phyloP scores from a whole-genome alignment of 2,797 vertebrate genomes.

The Peromyscus melanophrys region DNA sequence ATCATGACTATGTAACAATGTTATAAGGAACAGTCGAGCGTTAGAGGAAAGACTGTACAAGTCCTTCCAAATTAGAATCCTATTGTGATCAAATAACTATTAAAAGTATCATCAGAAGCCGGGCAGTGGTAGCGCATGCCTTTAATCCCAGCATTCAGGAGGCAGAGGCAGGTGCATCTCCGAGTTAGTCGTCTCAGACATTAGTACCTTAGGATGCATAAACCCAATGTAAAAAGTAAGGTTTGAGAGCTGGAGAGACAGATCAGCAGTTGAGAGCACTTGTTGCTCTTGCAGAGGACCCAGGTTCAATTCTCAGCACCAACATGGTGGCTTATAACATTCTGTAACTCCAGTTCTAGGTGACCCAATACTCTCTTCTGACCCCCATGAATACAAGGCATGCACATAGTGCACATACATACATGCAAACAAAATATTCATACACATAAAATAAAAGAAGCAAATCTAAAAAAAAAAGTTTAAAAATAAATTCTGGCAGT shows the following conservation, averaged over 20 bases:
- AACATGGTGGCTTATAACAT: not conserved
- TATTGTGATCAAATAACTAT: slow-evolving; percentile 40
- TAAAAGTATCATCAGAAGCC: slow-evolving; percentile 36
- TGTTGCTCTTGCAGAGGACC: not conserved
- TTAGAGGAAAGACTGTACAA: not conserved
- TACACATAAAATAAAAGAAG: not conserved
- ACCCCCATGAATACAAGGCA: not conserved
- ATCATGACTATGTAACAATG: slow-evolving; percentile 5
- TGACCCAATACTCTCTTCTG: not conserved
- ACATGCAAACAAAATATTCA: not conserved
- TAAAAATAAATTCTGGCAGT: not conserved
- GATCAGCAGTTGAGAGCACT: not conserved
- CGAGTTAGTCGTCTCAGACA: not conserved
- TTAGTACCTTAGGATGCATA: not conserved
- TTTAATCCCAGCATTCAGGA: not conserved
- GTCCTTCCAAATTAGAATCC: slow-evolving; percentile 10
- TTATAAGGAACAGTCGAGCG: not conserved
- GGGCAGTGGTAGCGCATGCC: not conserved
- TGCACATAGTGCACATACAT: not conserved
- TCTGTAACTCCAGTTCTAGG: not conserved
- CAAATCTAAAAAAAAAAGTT: not conserved
- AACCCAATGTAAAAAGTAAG: slow-evolving; percentile 7
- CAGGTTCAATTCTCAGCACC: not conserved
- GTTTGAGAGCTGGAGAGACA: not conserved
- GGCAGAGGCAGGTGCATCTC: not conserved